Base-by-base conservation (phyloP, 2,797 vertebrate genomes). In the Taenioides sp. region DNA sequence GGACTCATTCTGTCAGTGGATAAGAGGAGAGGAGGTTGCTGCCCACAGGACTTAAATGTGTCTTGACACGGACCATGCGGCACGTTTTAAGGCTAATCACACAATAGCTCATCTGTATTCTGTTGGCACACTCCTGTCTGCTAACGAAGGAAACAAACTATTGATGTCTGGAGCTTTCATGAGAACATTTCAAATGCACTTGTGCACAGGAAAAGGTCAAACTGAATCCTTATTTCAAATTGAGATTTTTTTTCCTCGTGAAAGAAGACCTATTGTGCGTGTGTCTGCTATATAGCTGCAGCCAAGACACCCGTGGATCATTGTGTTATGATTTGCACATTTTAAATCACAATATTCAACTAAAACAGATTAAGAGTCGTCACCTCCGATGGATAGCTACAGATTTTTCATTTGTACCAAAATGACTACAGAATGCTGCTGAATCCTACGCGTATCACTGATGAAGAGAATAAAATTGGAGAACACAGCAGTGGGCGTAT, bases 181-280 rank as follows among this genome's bases (percentile, higher is more conserved):
- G 71, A 87, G 81, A 79, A 89, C 77, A 87, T 86, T 87, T 82
- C 80, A 83, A 78, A 72, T 78, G 73, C 82, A 85, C 78, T 85
- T 81, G 73, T n/a, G 27, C 68, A 65, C 55, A n/a, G 68, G 82
- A 28, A 92, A 92, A 92, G 87, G 88, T 91, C 88, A 90, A 83
- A 90, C 85, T 40, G 81, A 88, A 83, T 86, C 84, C 75, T 82
- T 78, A 72, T 67, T 82, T 89, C 78, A 85, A 89, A 86, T 77
- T 76, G 77, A 83, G 84, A 78, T 87, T 87, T 81, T 79, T 87
- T 86, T 81, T 78, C 27, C 65, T 5, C 60, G 20, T 77, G 10
- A 37, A 37, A 37, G 34, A 37, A 37, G 34, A 37, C 34, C 34
- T 10, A 37, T 37, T 37, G 34, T 37, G 34, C 9, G 9, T 37